Conservation (phyloP, 2,888 invertebrate genomes). For the Loripinus fragilis region DNA sequence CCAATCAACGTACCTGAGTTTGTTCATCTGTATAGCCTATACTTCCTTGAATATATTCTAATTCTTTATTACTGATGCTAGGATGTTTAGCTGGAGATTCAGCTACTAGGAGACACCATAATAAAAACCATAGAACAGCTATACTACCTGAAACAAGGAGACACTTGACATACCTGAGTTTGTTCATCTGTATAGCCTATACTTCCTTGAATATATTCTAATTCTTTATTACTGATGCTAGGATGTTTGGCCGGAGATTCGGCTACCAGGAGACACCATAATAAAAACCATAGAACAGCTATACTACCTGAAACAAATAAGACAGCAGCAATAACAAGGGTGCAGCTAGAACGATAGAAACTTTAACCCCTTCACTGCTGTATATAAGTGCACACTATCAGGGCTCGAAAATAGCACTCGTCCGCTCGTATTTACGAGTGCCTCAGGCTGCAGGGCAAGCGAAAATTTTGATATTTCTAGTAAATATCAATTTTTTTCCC, state of each 20-base stretch:
- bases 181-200: conserved; percentile 82
- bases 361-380: neutral
- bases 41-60: conserved; percentile 82
- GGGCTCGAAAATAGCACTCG: neutral
- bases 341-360: too few species aligned
- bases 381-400: too few species aligned
- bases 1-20: conserved; percentile 74
- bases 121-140: conserved; percentile 88
- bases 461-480: too few species aligned
- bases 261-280: conserved; percentile 82
- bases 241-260: conserved; percentile 83
- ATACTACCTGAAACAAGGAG: conserved; percentile 71
- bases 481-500: too few species aligned
- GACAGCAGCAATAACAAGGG: too few species aligned
- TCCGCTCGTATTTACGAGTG: too few species aligned
- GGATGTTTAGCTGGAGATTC: conserved; percentile 83
- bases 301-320: conserved; percentile 75
- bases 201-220: conserved; percentile 82
- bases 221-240: conserved; percentile 82
- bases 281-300: conserved; percentile 88
- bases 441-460: too few species aligned
- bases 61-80: conserved; percentile 82
- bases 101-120: conserved; percentile 82
- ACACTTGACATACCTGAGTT: conserved; percentile 74
- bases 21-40: conserved; percentile 82